Base-by-base conservation (phyloP, 2,888 invertebrate species). In the Agelastica alni region DNA sequence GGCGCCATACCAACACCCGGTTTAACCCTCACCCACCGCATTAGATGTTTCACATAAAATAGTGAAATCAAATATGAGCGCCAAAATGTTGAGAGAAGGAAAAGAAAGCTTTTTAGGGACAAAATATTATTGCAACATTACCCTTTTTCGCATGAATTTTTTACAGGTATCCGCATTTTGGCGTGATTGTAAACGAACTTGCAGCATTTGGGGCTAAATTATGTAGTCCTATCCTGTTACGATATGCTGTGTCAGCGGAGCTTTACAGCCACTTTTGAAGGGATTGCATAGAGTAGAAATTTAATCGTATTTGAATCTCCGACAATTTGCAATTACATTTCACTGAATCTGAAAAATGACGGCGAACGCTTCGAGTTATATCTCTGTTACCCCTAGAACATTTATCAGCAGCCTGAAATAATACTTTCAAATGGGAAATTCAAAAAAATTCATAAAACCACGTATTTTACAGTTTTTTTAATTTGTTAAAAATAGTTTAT, bases 321-420 rank as follows among this genome's bases (percentile, higher is more conserved):
- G 39, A 48, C 54, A 54, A 54, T 54, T 54, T 54, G 54, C 54
- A 54, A 49, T 54, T 54, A 54, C 54, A 30, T 44, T 54, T 46
- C 54, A 42, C 41, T 31, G 28, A 31, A 48, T 37, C 32, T 41
- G 54, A 45, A 49, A 54, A 54, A 54, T 49, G 48, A 32, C 49
- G 34, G 30, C 39, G 43, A 51, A 34, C 26, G 17, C 43, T 34
- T 43, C 34, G 46, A 16, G 26, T 26, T 46, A 46, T 36, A 36
- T 34, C 46, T 46, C 36, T 22, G 20, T 36, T 22, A 7, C 34
- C 10, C 36, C 26, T 13, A 14, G 34, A 36, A 34, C 46, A 26
- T 46, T 46, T 46, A 46, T 46, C 46, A 46, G 26, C 22, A 46
- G 9, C 32, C 20, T 10, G 44, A 18, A 44, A 20, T 31, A 20